Conservation (phyloP, 2,113 vertebrate genomes). For the Coptodon bakossiorum region DNA sequence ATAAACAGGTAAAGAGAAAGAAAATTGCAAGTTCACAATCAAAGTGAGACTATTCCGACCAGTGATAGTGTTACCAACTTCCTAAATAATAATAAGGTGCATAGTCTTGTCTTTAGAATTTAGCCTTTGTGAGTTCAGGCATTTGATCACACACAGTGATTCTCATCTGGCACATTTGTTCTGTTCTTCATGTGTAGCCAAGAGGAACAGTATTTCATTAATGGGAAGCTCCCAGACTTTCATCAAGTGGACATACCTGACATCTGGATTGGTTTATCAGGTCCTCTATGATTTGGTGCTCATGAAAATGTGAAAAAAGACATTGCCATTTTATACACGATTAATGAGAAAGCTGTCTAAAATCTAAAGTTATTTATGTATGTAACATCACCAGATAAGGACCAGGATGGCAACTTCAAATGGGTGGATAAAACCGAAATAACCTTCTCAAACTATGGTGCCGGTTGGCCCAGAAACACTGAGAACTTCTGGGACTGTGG, state of each 20-base stretch:
- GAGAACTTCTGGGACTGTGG: conserved; percentile 69
- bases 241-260: conserved; percentile 70
- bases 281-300: conserved; percentile 4
- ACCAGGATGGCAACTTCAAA: conserved; percentile 64
- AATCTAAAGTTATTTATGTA: background rate
- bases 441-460: conserved; percentile 62
- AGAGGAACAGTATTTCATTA: conserved; percentile 73
- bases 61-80: background rate
- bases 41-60: background rate
- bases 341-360: background rate
- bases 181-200: conserved; percentile 32
- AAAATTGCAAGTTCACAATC: background rate
- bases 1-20: conserved; percentile 60
- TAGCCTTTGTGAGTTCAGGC: background rate
- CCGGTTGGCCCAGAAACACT: conserved; percentile 65
- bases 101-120: background rate
- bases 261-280: conserved; percentile 75
- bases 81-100: background rate
- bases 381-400: conserved; percentile 55
- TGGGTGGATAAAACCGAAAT: conserved; percentile 67
- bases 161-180: background rate
- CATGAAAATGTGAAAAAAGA: background rate
- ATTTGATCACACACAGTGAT: background rate
- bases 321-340: background rate
- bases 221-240: conserved; percentile 70